Evolutionary conservation across 2,888 invertebrate species (phyloP), one percentile per base, ranked within the genome.

Genomic region (Eristalis pertinax): DNA sequence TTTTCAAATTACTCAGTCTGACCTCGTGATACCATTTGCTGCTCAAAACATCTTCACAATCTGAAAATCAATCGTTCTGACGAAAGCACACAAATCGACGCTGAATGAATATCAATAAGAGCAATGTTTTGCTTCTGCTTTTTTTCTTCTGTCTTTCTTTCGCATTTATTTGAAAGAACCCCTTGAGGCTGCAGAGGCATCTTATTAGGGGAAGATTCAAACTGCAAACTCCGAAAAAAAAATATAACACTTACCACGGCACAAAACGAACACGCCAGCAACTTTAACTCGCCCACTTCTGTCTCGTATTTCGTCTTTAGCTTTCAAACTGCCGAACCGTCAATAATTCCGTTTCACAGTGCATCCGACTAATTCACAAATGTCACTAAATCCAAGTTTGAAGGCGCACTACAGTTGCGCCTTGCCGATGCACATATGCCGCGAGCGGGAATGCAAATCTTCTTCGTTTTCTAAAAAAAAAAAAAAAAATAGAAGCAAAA

Each of bases 31-130:
- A 38, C 38, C 13, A 38, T 38, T 38, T 13, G 13, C 38, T 38
- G 38, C 38, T 50, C 7, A 19, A 43, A 19, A n/a, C 50, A 50
- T 50, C 50, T 19, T 41, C 38, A 38, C 38, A 22, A 65, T 22
- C 24, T 13, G 10, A 11, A 2, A 22, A 38, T 32, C 32, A 29
- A 32, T 32, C 32, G 13, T 7, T 7, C 63, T 24, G n/a, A 38
- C 38, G 24, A 24, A 19, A 63, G 15, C 41, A n/a, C 26, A 58
- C 38, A 58, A 19, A 24, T 8, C 50, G 50, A 63, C 69, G 35
- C 26, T 19, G 24, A 65, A 72, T 74, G 73, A 80, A 80, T 80
- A 80, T 80, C 73, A 80, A 80, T 68, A 80, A 63, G 62, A 80
- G 13, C 73, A 80, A 13, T 19, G 1, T 63, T 60, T 68, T 41